Evolutionary conservation across 2,888 invertebrate species (phyloP).

Genomic region (Criorhina ranunculi): DNA sequence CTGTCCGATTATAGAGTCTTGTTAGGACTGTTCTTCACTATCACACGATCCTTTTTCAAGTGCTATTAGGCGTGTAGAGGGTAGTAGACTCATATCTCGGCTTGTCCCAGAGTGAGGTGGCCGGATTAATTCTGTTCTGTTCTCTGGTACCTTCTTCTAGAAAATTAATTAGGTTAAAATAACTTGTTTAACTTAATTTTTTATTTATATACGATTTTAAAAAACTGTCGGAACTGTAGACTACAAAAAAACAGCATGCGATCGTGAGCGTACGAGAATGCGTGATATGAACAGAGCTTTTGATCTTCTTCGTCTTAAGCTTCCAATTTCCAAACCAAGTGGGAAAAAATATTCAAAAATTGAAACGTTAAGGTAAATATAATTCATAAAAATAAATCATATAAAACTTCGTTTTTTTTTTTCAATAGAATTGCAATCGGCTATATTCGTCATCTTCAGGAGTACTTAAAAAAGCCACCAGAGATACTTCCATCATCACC

Average conservation of each 20-base stretch:
- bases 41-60: too few relatives aligned
- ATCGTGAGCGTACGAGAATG: constrained; percentile 93
- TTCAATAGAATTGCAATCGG: constrained; percentile 89
- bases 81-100: too few relatives aligned
- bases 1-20: too few relatives aligned
- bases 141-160: too few relatives aligned
- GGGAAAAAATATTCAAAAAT: constrained; percentile 95
- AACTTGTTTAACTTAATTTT: background rate
- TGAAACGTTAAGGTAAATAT: constrained; percentile 89
- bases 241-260: constrained; percentile 93
- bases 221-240: constrained; percentile 85
- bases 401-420: constrained; percentile 7
- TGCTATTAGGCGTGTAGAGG: too few relatives aligned
- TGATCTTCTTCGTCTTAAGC: constrained; percentile 89
- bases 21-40: too few relatives aligned
- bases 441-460: constrained; percentile 90
- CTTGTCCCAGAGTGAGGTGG: too few relatives aligned
- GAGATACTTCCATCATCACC: constrained; percentile 35
- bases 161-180: too few relatives aligned
- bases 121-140: too few relatives aligned
- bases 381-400: background rate
- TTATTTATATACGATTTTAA: background rate
- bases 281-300: constrained; percentile 94
- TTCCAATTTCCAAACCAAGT: constrained; percentile 91
- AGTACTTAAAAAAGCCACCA: constrained; percentile 78